These are phyloP conservation scores for Amblyjoppa proteus DNA, from an alignment of 2,888 invertebrate genomes.

Conservation along the genomic window DNA sequence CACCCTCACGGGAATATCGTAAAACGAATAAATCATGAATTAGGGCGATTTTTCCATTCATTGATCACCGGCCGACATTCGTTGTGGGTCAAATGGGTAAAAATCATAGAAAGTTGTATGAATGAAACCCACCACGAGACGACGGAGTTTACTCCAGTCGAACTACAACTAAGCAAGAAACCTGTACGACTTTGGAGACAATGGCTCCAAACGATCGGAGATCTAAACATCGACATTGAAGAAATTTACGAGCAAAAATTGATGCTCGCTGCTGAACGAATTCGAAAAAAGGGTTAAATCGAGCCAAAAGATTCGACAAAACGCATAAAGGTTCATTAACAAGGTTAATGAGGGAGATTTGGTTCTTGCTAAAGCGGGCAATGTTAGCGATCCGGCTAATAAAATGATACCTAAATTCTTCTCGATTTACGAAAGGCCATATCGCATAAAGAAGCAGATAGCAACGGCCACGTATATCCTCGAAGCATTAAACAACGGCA, in stretches of 20 bases:
- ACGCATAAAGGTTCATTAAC: neutral
- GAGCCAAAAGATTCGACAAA: neutral
- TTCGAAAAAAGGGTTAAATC: too few relatives aligned
- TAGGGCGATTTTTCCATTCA: too few relatives aligned
- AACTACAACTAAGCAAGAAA: neutral
- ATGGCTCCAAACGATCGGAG: too few relatives aligned
- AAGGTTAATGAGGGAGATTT: neutral
- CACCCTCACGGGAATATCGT: too few relatives aligned
- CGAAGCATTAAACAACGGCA: neutral
- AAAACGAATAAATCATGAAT: too few relatives aligned
- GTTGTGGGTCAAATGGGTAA: neutral
- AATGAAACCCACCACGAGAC: neutral
- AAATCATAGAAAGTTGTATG: neutral
- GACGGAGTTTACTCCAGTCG: neutral
- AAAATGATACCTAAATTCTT: conserved; percentile 25
- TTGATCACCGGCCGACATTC: neutral
- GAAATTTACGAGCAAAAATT: too few relatives aligned
- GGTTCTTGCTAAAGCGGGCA: neutral
- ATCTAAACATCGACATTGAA: too few relatives aligned
- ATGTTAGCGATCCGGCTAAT: neutral
- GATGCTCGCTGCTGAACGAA: too few relatives aligned
- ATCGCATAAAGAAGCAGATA: neutral
- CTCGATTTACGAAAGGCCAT: conserved; percentile 15
- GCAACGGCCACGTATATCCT: conserved; percentile 10
- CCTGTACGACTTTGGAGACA: neutral